Conservation (phyloP, 2,113 vertebrate species). For the Colossoma macropomum region DNA sequence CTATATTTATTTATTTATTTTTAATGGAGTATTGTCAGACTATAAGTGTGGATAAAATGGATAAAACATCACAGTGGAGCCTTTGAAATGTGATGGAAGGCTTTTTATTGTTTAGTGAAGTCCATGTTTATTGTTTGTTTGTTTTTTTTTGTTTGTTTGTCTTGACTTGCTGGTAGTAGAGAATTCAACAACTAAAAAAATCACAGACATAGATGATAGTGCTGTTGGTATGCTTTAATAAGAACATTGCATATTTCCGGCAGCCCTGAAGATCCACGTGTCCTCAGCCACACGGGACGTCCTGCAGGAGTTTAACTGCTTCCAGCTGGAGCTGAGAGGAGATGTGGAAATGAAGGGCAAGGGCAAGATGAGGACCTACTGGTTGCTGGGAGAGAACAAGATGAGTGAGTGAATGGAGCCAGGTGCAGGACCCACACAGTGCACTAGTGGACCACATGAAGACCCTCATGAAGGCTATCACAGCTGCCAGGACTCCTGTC, state of each 20-base stretch:
- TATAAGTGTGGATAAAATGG: no score
- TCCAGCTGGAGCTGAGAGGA: constrained; percentile 87
- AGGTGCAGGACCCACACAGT: neutral
- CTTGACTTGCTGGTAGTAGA: no score
- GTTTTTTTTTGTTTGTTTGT: no score
- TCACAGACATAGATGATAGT: neutral
- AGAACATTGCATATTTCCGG: constrained; percentile 5
- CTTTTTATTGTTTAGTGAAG: no score
- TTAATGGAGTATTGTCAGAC: no score
- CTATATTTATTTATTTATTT: no score
- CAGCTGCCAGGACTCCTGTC: neutral
- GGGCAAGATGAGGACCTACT: constrained; percentile 89
- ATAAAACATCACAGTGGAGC: no score
- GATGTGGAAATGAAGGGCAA: constrained; percentile 93
- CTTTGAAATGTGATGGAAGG: no score
- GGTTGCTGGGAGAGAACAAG: constrained; percentile 83
- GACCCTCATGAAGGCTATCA: neutral
- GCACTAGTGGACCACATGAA: neutral
- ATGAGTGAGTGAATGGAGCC: constrained; percentile 25
- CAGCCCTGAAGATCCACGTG: constrained; percentile 91
- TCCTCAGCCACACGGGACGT: constrained; percentile 83
- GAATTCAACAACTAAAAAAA: no score
- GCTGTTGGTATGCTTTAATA: neutral
- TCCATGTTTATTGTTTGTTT: no score
- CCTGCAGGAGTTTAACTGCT: constrained; percentile 86